These are phyloP conservation scores for Numenius phaeopus DNA, from an alignment of 2,797 vertebrate species.

Conservation along the genomic window DNA sequence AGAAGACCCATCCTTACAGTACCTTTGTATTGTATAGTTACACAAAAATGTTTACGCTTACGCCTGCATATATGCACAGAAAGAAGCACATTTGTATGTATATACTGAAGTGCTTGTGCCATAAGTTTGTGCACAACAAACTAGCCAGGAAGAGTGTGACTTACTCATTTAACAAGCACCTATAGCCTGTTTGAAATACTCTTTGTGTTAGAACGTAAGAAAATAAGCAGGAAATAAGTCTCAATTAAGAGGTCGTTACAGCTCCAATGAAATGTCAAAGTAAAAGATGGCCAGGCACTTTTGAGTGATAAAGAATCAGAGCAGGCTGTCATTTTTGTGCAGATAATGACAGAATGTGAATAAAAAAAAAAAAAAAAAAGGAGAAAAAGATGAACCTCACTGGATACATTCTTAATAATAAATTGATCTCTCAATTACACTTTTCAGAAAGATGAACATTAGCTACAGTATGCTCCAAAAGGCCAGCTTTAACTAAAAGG, in stretches of 20 bases:
- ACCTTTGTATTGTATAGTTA: not conserved
- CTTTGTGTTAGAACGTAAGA: not conserved
- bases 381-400: rapidly evolving
- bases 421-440: not conserved
- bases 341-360: not conserved
- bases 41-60: not conserved
- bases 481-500: not conserved
- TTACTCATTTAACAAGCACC: not conserved
- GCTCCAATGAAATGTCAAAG: not conserved
- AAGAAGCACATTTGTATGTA: not conserved
- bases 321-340: not conserved
- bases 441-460: not conserved
- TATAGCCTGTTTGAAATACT: not conserved
- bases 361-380: not conserved
- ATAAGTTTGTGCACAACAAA: not conserved
- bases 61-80: rapidly evolving
- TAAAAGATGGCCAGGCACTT: not conserved
- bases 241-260: not conserved
- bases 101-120: not conserved
- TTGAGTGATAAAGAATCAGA: not conserved
- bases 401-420: not conserved
- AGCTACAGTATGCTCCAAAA: not conserved
- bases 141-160: rapidly evolving
- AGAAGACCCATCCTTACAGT: not conserved
- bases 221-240: not conserved